Base-by-base conservation (phyloP, 2,888 invertebrate genomes). In the Pandemis heparana region DNA sequence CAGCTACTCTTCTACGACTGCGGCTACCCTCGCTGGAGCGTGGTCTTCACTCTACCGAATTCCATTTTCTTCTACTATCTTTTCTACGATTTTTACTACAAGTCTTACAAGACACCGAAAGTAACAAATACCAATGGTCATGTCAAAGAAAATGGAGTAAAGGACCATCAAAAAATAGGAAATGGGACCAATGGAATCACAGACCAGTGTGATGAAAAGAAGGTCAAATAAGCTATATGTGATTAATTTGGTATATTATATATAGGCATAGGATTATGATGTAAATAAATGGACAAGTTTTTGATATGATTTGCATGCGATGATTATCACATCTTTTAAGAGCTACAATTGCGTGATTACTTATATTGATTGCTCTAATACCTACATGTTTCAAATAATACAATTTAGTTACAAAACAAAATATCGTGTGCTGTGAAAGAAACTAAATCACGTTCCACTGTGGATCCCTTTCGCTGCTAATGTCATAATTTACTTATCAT, bases 11-110 rank as follows among this genome's bases (percentile, higher is more conserved):
- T 97, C 92, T 96, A 97, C 84, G 97, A 98, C 80, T 99, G 99
- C 91, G 97, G 97, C 67, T 99, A 98, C 88, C 99, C 99, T 4
- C 95, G 96, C 79, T 97, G 97, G 96, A 96, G 97, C 9, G 95
- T 97, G 59, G 95, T 96, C 84, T 97, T 98, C 89, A 98, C 98
- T 67, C 95, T 98, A 23, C 97, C 97, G 10, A 99, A 99, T 91
- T 98, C 98, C 10, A 96, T 98, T 69, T 97, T 99, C 95, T 99
- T 99, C 95, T 98, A 98, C 89, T 96, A 97, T 86, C 95, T 99
- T 77, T 99, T 99, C 94, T 96, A 96, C 75, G 97, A 98, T 84
- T 99, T 99, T 95, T 99, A 99, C 91, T 96, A 96, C 81, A 96
- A 97, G 83, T 96, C 97, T 0, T 98, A 97, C 87, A 92, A 92